Evolutionary conservation across 1,140 invertebrate species (phyloP).

Genomic region (Notospermus geniculatus): DNA sequence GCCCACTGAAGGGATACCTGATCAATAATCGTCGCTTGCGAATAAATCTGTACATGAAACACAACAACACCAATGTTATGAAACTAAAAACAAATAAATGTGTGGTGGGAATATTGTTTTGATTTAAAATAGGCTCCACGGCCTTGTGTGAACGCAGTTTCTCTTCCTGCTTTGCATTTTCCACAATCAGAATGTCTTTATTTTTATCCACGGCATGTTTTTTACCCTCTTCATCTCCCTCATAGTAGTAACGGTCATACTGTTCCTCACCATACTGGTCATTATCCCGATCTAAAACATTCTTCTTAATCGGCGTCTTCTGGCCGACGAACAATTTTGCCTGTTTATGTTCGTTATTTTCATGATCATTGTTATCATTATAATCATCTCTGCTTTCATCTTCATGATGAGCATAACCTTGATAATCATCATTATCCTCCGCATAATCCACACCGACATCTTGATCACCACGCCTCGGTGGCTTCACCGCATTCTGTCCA

Average conservation of each 20-base stretch:
- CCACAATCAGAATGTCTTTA: slow-evolving; percentile 4
- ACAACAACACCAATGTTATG: not conserved
- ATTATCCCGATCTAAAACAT: not conserved
- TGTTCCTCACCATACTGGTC: slow-evolving; percentile 23
- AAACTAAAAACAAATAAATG: not conserved
- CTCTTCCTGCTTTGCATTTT: not conserved
- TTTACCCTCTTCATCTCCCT: slow-evolving; percentile 19
- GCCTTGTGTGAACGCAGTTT: not conserved
- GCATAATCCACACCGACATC: slow-evolving; percentile 18
- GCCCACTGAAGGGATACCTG: no score
- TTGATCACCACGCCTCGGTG: slow-evolving; percentile 16
- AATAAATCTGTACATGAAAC: no score
- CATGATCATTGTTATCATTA: slow-evolving; percentile 3
- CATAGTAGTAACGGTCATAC: slow-evolving; percentile 6
- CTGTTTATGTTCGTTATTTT: not conserved
- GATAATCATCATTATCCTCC: slow-evolving; percentile 18
- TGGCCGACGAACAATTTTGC: not conserved
- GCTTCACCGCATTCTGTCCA: slow-evolving; percentile 17
- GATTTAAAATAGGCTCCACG: not conserved
- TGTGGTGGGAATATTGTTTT: not conserved
- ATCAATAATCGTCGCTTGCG: no score
- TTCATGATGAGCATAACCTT: slow-evolving; percentile 7
- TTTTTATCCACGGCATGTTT: slow-evolving; percentile 20
- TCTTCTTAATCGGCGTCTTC: not conserved
- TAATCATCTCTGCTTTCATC: slow-evolving; percentile 10